A percentile compares a stretch with the other conserved stretches of the same genome.
Conservation (phyloP, 1,140 invertebrate species). For the Rhyzopertha dominica region DNA sequence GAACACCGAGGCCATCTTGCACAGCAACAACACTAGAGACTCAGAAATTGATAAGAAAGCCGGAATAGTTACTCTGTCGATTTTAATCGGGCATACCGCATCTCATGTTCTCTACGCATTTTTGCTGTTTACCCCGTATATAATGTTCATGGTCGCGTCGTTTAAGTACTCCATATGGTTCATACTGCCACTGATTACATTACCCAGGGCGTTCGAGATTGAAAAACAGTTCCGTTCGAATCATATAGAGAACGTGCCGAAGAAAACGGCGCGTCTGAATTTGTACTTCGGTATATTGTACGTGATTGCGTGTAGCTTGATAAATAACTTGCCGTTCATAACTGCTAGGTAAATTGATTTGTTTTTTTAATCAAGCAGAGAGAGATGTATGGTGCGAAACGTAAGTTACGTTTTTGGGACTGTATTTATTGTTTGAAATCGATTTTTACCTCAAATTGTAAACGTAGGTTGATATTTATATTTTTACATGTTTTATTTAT, state of each 20-base stretch:
- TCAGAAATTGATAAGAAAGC: conserved; percentile 77
- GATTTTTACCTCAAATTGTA: too few relatives aligned
- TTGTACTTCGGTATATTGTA: conserved; percentile 87
- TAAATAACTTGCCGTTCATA: conserved; percentile 52
- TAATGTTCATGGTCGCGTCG: conserved; percentile 78
- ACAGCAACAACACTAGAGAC: conserved; percentile 92
- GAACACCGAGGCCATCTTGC: conserved; percentile 92
- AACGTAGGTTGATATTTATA: too few relatives aligned
- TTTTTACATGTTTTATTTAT: too few relatives aligned
- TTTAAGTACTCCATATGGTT: conserved; percentile 84
- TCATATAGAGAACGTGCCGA: conserved; percentile 74
- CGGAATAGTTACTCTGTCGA: conserved; percentile 88
- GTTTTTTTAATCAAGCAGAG: too few relatives aligned
- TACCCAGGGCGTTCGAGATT: conserved; percentile 82
- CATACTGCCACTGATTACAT: conserved; percentile 78
- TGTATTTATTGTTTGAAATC: too few relatives aligned
- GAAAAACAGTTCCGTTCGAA: conserved; percentile 82
- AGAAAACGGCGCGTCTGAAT: conserved; percentile 85
- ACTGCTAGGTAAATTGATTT: conserved; percentile 38
- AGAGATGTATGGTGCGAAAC: too few relatives aligned
- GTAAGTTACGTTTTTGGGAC: too few relatives aligned
- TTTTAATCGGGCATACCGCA: conserved; percentile 84
- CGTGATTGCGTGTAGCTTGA: conserved; percentile 69
- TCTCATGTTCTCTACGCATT: conserved; percentile 89
- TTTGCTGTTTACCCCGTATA: conserved; percentile 87